Evolutionary conservation across 2,888 invertebrate species (phyloP).

Genomic region (Sesamia inferens): DNA sequence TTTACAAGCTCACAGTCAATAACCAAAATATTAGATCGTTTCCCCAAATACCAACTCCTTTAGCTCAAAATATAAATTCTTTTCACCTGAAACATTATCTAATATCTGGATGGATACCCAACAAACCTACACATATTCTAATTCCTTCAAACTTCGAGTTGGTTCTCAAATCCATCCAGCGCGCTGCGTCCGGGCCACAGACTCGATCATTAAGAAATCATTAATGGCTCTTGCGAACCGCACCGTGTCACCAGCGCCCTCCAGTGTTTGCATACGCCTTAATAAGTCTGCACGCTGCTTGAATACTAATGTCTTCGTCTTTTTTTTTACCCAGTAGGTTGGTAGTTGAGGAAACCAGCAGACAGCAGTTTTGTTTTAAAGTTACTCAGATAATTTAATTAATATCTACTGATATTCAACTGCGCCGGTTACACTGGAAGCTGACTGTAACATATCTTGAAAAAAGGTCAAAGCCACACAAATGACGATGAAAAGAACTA

Average conservation of each 20-base stretch:
- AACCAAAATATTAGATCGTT: neutral
- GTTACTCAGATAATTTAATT: neutral
- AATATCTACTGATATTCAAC: neutral
- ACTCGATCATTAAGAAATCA: slow-evolving; percentile 81
- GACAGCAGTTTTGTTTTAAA: neutral
- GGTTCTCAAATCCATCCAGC: neutral
- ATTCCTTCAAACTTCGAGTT: neutral
- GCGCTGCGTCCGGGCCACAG: slow-evolving; percentile 40
- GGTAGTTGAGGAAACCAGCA: neutral
- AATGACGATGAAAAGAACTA: no score
- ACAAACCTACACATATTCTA: slow-evolving; percentile 20
- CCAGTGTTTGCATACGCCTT: slow-evolving; percentile 63
- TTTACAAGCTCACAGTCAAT: neutral
- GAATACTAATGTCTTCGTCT: slow-evolving; percentile 42
- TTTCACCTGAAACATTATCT: neutral
- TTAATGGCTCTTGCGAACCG: slow-evolving; percentile 75
- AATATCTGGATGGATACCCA: neutral
- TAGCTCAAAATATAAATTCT: neutral
- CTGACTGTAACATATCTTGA: neutral
- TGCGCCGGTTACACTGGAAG: neutral
- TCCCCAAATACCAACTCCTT: neutral
- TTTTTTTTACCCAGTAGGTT: slow-evolving; percentile 22
- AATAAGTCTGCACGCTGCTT: slow-evolving; percentile 45
- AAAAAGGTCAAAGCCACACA: neutral
- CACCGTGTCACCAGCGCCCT: slow-evolving; percentile 64